A percentile compares a stretch with the other conserved stretches of the same genome.
These are phyloP conservation scores for Ctenosaura bakeri DNA, from an alignment of 2,797 vertebrate species.

Conservation along the genomic window DNA sequence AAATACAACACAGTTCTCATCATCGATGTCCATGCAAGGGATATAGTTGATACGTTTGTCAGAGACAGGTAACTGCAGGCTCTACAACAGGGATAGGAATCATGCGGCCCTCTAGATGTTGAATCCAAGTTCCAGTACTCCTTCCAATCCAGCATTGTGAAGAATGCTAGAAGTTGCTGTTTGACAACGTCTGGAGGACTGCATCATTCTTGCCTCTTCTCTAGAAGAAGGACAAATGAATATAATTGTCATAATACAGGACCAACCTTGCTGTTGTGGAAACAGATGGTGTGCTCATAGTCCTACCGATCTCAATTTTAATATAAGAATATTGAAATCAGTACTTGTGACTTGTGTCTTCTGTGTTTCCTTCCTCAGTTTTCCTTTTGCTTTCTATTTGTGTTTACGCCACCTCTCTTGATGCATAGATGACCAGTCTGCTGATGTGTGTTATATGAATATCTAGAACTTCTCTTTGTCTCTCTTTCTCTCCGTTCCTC, in stretches of 20 bases:
- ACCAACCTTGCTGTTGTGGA: neutral
- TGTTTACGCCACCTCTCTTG: neutral
- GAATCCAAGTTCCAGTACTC: too few species aligned
- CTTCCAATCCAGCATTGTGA: too few species aligned
- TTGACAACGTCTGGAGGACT: too few species aligned
- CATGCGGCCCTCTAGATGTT: too few species aligned
- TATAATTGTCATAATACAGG: neutral
- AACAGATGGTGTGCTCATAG: too few species aligned
- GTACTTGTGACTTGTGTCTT: neutral
- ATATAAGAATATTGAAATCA: neutral
- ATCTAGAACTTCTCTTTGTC: neutral
- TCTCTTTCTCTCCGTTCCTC: neutral
- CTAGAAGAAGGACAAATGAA: neutral
- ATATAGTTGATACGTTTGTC: conserved; percentile 93
- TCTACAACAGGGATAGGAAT: too few species aligned
- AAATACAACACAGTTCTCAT: conserved; percentile 97
- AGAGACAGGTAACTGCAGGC: conserved; percentile 85
- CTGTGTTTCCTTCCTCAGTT: neutral
- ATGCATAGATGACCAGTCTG: neutral
- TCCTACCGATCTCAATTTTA: neutral
- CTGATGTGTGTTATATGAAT: neutral
- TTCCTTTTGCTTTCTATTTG: too few species aligned
- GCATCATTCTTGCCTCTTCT: too few species aligned
- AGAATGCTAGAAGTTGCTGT: too few species aligned
- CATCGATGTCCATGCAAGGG: conserved; percentile 95